phyloP scores from a whole-genome alignment of 2,888 invertebrate species.

The Pseudanteris insignis region DNA sequence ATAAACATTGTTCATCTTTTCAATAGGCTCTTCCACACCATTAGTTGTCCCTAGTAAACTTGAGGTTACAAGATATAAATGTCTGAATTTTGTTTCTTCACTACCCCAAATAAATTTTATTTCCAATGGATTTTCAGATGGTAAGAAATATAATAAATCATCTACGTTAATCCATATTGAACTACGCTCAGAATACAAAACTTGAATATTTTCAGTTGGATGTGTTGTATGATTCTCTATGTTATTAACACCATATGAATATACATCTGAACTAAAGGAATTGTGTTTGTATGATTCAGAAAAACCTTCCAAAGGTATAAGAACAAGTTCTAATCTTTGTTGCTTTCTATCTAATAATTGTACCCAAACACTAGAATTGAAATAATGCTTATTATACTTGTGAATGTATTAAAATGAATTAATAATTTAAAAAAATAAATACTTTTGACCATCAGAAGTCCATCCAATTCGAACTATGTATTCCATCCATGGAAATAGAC shows the following conservation, averaged over 20 bases:
- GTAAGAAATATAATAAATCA: constrained; percentile 86
- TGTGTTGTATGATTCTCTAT: constrained; percentile 64
- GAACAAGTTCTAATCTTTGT: constrained; percentile 82
- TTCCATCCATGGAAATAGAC: constrained; percentile 92
- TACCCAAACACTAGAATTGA: constrained; percentile 85
- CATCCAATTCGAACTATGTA: constrained; percentile 95
- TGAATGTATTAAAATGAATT: too few species aligned
- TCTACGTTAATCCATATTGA: constrained; percentile 96
- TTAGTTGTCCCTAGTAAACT: constrained; percentile 67
- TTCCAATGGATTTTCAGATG: constrained; percentile 68
- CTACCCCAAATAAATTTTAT: constrained; percentile 88
- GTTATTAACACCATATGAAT: constrained; percentile 68
- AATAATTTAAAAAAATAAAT: constrained; percentile 40
- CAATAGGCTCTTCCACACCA: constrained; percentile 69
- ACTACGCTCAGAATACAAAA: constrained; percentile 71
- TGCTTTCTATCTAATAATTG: constrained; percentile 90
- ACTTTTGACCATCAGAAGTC: constrained; percentile 92
- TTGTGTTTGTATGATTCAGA: constrained; percentile 65
- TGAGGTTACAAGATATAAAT: constrained; percentile 83
- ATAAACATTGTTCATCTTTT: constrained; percentile 68
- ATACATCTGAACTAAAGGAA: constrained; percentile 25
- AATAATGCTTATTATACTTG: too few species aligned
- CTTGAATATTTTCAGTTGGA: constrained; percentile 69
- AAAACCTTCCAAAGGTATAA: constrained; percentile 85
- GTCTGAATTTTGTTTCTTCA: constrained; percentile 89